These are phyloP conservation scores for Oenanthe melanoleuca DNA, from an alignment of 2,113 vertebrate species.

Conservation along the genomic window DNA sequence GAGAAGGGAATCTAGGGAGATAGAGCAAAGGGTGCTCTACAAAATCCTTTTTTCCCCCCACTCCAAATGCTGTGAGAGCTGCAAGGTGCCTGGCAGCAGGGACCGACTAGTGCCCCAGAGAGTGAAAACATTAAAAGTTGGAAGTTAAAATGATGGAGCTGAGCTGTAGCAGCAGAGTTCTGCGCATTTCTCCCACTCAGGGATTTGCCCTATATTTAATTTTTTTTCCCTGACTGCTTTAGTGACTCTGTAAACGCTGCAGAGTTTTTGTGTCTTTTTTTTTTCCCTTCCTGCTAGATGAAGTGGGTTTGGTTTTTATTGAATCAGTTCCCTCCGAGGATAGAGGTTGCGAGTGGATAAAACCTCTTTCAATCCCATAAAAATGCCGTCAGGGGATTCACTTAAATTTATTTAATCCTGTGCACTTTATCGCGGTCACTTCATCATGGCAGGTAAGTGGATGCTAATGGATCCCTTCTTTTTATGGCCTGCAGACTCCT, in stretches of 20 bases:
- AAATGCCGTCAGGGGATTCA: constrained; percentile 68
- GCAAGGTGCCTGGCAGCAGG: background rate
- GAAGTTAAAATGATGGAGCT: constrained; percentile 54
- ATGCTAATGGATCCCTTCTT: constrained; percentile 70
- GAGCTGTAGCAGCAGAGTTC: constrained; percentile 44
- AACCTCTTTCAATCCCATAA: constrained; percentile 74
- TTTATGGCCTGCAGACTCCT: constrained; percentile 64
- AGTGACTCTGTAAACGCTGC: constrained; percentile 64
- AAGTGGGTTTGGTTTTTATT: constrained; percentile 74
- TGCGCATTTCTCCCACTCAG: constrained; percentile 25
- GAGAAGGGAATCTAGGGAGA: background rate
- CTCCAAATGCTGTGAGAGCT: background rate
- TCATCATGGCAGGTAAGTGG: constrained; percentile 71
- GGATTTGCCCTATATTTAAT: constrained; percentile 59
- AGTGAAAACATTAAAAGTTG: background rate
- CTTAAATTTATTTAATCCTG: constrained; percentile 73
- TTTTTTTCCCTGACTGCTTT: constrained; percentile 57
- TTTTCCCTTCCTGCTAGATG: constrained; percentile 25
- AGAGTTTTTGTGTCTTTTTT: constrained; percentile 19
- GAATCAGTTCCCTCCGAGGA: constrained; percentile 70
- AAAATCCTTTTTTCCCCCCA: fast-evolving
- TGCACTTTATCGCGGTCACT: constrained; percentile 70
- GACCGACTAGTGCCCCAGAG: background rate
- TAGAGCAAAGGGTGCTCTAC: background rate
- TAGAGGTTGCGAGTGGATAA: constrained; percentile 65